Base-by-base conservation (phyloP, 2,113 vertebrate genomes). In the Urocitellus parryii region DNA sequence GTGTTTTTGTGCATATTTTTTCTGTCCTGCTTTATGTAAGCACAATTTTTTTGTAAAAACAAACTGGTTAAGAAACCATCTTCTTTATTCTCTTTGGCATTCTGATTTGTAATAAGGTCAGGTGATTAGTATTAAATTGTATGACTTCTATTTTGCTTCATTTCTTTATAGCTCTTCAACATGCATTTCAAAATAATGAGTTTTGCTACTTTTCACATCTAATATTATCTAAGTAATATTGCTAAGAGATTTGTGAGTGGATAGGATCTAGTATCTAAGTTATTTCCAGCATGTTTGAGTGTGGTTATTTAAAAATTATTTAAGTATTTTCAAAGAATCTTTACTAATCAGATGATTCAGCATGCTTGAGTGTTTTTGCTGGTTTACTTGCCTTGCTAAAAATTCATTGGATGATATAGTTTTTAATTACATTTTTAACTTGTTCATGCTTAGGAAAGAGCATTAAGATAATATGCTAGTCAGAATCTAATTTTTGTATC, bases 131-230 rank as follows among this genome's bases (percentile, higher is more conserved):
- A 5, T 94, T 97, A 83, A 45, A 51, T 16, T 2, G 0, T 86
- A 27, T 77, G 79, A 45, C 51, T 94, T 96, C 53, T 42, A 5
- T 53, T 97, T 96, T 95, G 32, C 70, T 90, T 58, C 85, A 9
- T 81, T 72, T 93, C 61, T 32, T n/a, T 42, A 70, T 74, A 7
- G 78, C 37, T 97, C 34, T 76, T 85, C 13, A 61, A 18, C 39
- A 4, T 1, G 53, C 45, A 56, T 84, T 96, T 95, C 27, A 34
- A 83, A 94, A 79, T 5, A 51, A 74, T 2, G 73, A 86, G 18
- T 20, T 77, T 96, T 7, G 0, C 6, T 34, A 63, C 53, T 77
- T 88, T 81, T 73, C 77, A 88, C 24, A 89, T 56, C 11, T 53
- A n/a, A 88, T 4, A 25, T 14, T 93, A n/a, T 76, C 20, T 65